These are phyloP conservation scores for Seladonia tumulorum DNA, from an alignment of 2,888 invertebrate species.

Conservation along the genomic window DNA sequence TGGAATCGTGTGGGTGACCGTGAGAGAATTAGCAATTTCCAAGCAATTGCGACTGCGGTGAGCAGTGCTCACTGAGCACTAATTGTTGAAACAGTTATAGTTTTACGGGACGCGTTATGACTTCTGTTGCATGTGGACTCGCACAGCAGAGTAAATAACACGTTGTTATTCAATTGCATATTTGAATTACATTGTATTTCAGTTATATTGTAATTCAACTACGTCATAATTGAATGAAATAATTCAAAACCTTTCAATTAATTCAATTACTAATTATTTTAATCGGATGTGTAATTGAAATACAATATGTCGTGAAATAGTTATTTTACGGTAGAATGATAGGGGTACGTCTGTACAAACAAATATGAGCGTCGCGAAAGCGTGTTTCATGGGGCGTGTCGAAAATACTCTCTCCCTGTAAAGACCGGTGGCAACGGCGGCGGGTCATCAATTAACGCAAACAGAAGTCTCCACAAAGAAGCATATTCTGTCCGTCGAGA, in stretches of 20 bases:
- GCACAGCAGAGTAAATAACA: too few species aligned
- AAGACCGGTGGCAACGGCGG: not conserved
- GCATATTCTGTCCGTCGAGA: not conserved
- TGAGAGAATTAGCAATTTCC: slow-evolving; percentile 27
- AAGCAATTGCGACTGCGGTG: not conserved
- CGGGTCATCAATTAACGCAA: not conserved
- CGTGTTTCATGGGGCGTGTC: not conserved
- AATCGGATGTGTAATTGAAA: too few species aligned
- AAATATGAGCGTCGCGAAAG: not conserved
- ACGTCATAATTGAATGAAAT: too few species aligned
- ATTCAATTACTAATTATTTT: too few species aligned
- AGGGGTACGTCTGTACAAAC: not conserved
- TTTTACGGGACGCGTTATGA: slow-evolving; percentile 3
- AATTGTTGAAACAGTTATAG: slow-evolving; percentile 28
- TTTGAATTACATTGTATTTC: too few species aligned
- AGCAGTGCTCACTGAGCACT: too few species aligned
- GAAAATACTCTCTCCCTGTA: not conserved
- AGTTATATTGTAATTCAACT: too few species aligned
- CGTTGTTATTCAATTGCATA: too few species aligned
- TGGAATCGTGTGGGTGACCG: not conserved
- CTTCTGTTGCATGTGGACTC: not conserved
- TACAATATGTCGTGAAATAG: too few species aligned
- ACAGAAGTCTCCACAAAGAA: not conserved
- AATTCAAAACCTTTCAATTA: too few species aligned
- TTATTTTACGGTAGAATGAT: too few species aligned